phyloP scores from a whole-genome alignment of 2,113 vertebrate species.

The Arvicanthis niloticus region DNA sequence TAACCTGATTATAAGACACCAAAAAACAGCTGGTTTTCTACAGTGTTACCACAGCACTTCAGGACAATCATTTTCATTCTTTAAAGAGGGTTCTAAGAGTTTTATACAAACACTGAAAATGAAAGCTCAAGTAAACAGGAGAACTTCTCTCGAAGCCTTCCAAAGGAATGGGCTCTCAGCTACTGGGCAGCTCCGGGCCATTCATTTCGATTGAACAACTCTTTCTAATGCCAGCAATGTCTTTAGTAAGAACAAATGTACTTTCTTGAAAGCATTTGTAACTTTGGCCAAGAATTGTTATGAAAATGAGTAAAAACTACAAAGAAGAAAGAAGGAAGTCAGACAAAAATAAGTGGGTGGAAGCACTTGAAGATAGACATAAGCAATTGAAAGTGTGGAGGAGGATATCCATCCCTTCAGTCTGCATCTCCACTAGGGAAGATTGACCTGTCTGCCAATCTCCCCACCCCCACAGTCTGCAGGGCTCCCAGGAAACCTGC shows the following conservation, averaged over 20 bases:
- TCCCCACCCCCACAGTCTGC: too few relatives aligned
- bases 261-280: constrained; percentile 22
- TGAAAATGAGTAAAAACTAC: background rate
- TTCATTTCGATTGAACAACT: constrained; percentile 39
- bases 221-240: background rate
- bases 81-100: background rate
- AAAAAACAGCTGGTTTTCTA: background rate
- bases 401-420: too few relatives aligned
- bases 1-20: constrained; percentile 54
- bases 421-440: too few relatives aligned
- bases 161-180: background rate
- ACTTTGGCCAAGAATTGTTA: background rate
- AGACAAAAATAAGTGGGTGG: background rate
- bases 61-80: constrained; percentile 6
- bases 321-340: constrained; percentile 17
- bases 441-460: too few relatives aligned
- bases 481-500: too few relatives aligned
- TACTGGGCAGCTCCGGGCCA: background rate
- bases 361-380: background rate
- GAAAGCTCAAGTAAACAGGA: background rate
- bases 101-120: background rate
- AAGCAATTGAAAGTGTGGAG: background rate
- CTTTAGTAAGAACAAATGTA: background rate
- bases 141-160: background rate
- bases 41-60: background rate